A percentile compares a stretch with the other conserved stretches of the same genome.
Conservation (phyloP, 2,797 vertebrate species). For the Microcaecilia unicolor region DNA sequence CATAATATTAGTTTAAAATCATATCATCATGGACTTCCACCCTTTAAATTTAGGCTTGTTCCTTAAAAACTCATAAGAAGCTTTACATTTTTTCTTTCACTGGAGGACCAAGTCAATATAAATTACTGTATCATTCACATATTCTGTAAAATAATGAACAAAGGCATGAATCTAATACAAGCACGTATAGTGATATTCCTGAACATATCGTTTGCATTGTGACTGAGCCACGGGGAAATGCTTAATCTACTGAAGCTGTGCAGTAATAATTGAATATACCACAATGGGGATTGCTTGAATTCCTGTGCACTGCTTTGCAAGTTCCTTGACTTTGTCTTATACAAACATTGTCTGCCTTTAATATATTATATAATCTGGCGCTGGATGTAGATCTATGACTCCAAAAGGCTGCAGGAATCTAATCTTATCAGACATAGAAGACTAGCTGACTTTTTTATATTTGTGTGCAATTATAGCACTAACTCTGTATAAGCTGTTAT, state of each 20-base stretch:
- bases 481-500: not conserved
- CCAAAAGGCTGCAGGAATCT: conserved; percentile 1
- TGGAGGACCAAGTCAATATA: no score
- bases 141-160: no score
- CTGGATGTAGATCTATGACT: not conserved
- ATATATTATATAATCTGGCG: conserved; percentile 3
- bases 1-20: no score
- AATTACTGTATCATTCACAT: no score
- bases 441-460: not conserved
- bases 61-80: no score
- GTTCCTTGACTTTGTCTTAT: conserved; percentile 27
- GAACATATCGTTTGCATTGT: not conserved
- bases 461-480: conserved; percentile 6
- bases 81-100: no score
- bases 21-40: no score
- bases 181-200: no score
- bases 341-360: conserved; percentile 17
- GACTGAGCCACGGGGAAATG: conserved; percentile 12
- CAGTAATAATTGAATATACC: not conserved
- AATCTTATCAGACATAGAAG: conserved; percentile 8
- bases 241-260: conserved; percentile 8
- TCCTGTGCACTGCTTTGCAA: conserved; percentile 4
- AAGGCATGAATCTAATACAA: no score
- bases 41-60: no score
- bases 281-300: not conserved